Evolutionary conservation across 2,113 vertebrate genomes (phyloP), one percentile per base, ranked within the genome.

Genomic region (Tor tambroides): DNA sequence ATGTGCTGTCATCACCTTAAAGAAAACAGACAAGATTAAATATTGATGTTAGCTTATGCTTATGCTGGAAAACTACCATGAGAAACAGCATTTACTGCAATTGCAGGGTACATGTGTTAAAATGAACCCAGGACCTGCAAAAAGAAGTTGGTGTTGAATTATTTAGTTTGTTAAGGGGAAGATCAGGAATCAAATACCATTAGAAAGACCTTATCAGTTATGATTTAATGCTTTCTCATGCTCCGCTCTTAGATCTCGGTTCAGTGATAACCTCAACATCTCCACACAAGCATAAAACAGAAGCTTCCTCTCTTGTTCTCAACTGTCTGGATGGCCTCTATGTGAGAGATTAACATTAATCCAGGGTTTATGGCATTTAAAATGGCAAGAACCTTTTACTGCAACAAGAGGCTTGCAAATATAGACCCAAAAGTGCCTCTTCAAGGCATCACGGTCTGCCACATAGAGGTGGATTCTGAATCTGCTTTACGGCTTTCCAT

Each of bases 1-100:
- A 32, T 95, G 95, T 86, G 94, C 92, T 83, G 94, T 94, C 94
- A 95, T 92, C 86, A 94, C 93, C 95, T 96, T 38, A 92, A 90
- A 63, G 87, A 90, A 80, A 90, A 79, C 88, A 83, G 79, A 82
- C 69, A 46, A 71, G 80, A 82, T 80, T 77, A 23, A 46, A 82
- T 65, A 69, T 35, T 76, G 3, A 75, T 76, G 21, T 51, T 19
- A 71, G n/a, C 19, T 7, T 7, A 23, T 54, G 14, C 49, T 41
- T 63, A 30, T 4, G n/a, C n/a, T n/a, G 54, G 6, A 72, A 67
- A 69, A 49, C 51, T 63, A 61, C 17, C n/a, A 46, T 67, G 28
- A 78, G 41, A 43, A 21, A 17, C 30, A 26, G 6, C 41, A 17
- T 0, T 15, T 8, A 35, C 49, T 5, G 35, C 43, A 54, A 35